phyloP scores from a whole-genome alignment of 2,113 vertebrate genomes.

The Myotis davidii region DNA sequence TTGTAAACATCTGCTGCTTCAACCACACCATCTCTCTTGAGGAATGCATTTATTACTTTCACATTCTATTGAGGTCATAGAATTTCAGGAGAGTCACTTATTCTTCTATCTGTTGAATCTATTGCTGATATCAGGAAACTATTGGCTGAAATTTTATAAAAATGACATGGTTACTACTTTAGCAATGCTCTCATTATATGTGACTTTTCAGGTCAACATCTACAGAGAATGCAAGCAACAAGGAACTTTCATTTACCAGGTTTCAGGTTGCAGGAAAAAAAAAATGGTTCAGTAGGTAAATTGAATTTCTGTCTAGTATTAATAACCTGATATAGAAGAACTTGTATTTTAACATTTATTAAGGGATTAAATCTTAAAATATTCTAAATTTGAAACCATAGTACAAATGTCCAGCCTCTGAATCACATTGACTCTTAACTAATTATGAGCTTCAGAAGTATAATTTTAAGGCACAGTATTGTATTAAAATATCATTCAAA shows the following conservation, averaged over 20 bases:
- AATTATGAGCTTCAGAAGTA: background rate
- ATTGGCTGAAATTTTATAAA: slow-evolving; percentile 20
- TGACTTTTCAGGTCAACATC: slow-evolving; percentile 49
- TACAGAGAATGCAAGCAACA: slow-evolving; percentile 14
- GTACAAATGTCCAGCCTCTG: background rate
- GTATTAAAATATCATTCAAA: background rate
- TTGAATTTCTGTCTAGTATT: background rate
- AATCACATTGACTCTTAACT: background rate
- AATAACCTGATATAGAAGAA: background rate
- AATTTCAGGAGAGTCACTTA: background rate
- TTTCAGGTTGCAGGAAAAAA: slow-evolving; percentile 5
- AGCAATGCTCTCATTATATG: slow-evolving; percentile 24
- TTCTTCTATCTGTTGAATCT: slow-evolving; percentile 6
- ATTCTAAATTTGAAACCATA: slow-evolving; percentile 20
- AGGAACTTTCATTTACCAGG: background rate
- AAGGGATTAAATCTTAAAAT: background rate
- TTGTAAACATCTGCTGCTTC: background rate
- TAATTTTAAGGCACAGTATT: slow-evolving; percentile 4
- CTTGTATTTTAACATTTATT: background rate
- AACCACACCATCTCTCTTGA: background rate
- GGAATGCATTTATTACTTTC: background rate
- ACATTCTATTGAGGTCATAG: background rate
- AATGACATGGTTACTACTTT: slow-evolving; percentile 45
- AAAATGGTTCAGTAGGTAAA: background rate
- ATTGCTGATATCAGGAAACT: slow-evolving; percentile 51